Evolutionary conservation across 2,888 invertebrate genomes (phyloP), one percentile per base, ranked within the genome.

Genomic region (Synanthedon tipuliformis): DNA sequence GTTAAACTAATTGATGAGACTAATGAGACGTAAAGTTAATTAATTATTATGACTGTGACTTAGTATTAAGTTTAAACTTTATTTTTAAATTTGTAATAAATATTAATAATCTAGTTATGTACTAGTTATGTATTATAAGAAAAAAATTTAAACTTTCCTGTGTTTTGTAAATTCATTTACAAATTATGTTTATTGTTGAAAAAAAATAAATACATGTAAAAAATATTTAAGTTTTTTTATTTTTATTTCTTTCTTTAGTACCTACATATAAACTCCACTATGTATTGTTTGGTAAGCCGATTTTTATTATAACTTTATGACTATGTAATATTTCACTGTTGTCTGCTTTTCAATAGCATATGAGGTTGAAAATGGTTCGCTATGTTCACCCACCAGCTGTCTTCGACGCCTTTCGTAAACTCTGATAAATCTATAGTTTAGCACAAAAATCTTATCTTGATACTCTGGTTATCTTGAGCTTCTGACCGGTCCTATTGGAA

Each of bases 341-440:
- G 45, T 45, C 15, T 15, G 15, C 77, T 79, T 59, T 74, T 80
- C 49, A 65, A 52, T 12, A 83, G 52, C 8, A 90, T 88, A 11
- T 89, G 85, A 2, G 93, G 92, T 63, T 92, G 92, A 68, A 94
- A 95, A 71, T 95, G 94, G 71, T 94, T 94, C 3, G 94, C 89
- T 60, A 94, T 89, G 73, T 95, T 95, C 5, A 95, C 89, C 64
- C 91, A 93, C 95, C 95, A 95, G 59, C 92, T 91, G 56, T 92
- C 92, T 61, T 94, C 91, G 0, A 91, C 90, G 0, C 94, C 94
- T 78, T 92, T 93, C 0, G 94, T 94, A 67, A 92, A 95, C 70
- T 95, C 92, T 90, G 56, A 94, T 92, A 71, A 95, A 95, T 68
- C 95, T 89, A 78, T 93, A 94, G 78, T 94, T 94, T 56, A 92